These are phyloP conservation scores for Sakesphorus luctuosus DNA, from an alignment of 2,113 vertebrate species.

Conservation along the genomic window DNA sequence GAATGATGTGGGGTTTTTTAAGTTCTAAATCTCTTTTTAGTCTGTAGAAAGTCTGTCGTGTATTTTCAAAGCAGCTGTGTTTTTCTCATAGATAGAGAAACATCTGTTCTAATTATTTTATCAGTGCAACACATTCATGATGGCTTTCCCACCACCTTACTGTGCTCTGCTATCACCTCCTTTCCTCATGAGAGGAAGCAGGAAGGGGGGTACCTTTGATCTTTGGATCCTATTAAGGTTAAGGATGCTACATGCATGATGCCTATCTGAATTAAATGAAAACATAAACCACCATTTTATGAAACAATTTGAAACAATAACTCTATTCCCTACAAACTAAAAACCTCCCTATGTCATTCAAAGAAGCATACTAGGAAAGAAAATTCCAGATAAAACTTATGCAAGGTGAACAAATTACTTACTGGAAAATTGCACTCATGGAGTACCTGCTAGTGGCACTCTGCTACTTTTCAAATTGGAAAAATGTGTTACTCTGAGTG, in stretches of 20 bases:
- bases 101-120: conserved; percentile 22
- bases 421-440: not conserved
- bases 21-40: conserved; percentile 30
- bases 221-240: not conserved
- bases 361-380: not conserved
- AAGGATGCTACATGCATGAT: not conserved
- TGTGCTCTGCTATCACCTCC: not conserved
- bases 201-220: not conserved
- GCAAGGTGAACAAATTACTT: not conserved
- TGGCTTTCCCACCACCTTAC: not conserved
- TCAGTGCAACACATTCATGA: not conserved
- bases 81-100: conserved; percentile 5
- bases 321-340: not conserved
- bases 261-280: not conserved
- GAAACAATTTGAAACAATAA: not conserved
- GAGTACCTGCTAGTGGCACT: not conserved
- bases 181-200: not conserved
- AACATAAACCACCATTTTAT: not conserved
- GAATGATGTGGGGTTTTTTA: not conserved
- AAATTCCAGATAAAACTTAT: not conserved
- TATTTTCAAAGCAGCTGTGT: conserved; percentile 53
- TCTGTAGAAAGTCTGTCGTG: conserved; percentile 24
- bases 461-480: not conserved
- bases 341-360: not conserved
- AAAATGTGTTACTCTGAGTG: not conserved